These are phyloP conservation scores for Telenomus remus DNA, from an alignment of 1,140 invertebrate species.

Conservation along the genomic window DNA sequence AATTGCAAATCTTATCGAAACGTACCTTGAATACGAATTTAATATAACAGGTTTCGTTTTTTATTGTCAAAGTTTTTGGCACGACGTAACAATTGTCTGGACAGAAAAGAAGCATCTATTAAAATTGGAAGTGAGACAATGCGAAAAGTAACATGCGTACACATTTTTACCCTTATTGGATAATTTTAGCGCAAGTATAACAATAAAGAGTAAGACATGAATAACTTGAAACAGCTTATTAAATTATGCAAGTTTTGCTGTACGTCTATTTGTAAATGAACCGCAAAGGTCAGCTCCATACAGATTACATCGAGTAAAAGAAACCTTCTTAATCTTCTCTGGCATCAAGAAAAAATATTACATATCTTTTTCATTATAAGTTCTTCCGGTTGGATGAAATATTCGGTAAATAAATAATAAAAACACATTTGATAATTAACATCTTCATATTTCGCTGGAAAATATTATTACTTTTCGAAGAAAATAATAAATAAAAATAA, in stretches of 20 bases:
- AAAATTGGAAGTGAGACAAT: constrained; percentile 48
- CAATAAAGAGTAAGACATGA: constrained; percentile 13
- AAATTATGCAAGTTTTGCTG: constrained; percentile 35
- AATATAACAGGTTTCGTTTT: neutral
- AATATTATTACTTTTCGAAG: no score
- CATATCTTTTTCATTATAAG: neutral
- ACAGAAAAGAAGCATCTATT: constrained; percentile 48
- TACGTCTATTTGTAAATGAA: constrained; percentile 43
- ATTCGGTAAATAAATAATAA: no score
- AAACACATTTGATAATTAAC: no score
- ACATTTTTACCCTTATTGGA: constrained; percentile 43
- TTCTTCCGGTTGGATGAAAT: no score
- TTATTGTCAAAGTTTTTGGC: constrained; percentile 5
- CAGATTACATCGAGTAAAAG: constrained; percentile 22
- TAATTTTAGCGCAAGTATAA: constrained; percentile 40
- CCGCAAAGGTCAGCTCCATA: constrained; percentile 22
- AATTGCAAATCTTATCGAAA: no score
- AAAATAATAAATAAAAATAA: no score
- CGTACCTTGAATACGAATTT: no score
- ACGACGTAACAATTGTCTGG: constrained; percentile 44
- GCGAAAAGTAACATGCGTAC: constrained; percentile 22
- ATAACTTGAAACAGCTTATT: constrained; percentile 26
- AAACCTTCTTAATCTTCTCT: constrained; percentile 6
- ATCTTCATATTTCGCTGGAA: no score
- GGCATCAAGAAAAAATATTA: no score